Conservation (phyloP, 2,113 vertebrate genomes). For the Crotalus tigris region DNA sequence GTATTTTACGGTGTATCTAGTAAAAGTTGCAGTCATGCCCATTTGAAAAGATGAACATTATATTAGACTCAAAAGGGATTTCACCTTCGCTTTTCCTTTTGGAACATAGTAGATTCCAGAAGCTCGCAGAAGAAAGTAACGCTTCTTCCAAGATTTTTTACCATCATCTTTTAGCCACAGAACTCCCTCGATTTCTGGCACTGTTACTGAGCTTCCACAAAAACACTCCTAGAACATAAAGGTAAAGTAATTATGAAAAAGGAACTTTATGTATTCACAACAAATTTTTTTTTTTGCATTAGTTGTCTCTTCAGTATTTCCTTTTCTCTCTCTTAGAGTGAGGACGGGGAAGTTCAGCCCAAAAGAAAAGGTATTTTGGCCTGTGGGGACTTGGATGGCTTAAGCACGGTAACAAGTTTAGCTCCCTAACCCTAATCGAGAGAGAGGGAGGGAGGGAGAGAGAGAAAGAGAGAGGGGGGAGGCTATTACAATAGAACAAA, state of each 20-base stretch:
- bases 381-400: neutral
- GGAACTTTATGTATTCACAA: neutral
- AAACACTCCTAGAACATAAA: constrained; percentile 87
- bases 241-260: neutral
- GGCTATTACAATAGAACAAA: no score
- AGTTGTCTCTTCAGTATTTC: neutral
- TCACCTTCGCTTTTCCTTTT: constrained; percentile 97
- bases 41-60: neutral
- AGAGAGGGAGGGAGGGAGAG: no score
- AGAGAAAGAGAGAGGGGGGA: no score
- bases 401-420: neutral
- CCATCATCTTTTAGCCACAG: constrained; percentile 97
- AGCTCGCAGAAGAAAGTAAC: constrained; percentile 93
- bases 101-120: constrained; percentile 98
- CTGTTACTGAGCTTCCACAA: constrained; percentile 92
- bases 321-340: neutral
- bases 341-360: neutral
- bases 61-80: neutral
- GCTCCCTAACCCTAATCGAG: neutral
- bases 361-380: neutral
- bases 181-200: constrained; percentile 96
- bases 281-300: neutral
- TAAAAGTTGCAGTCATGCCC: neutral
- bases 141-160: constrained; percentile 98
- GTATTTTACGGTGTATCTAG: neutral